Conservation (phyloP, 1,140 invertebrate genomes). For the Nylanderia fulva region DNA sequence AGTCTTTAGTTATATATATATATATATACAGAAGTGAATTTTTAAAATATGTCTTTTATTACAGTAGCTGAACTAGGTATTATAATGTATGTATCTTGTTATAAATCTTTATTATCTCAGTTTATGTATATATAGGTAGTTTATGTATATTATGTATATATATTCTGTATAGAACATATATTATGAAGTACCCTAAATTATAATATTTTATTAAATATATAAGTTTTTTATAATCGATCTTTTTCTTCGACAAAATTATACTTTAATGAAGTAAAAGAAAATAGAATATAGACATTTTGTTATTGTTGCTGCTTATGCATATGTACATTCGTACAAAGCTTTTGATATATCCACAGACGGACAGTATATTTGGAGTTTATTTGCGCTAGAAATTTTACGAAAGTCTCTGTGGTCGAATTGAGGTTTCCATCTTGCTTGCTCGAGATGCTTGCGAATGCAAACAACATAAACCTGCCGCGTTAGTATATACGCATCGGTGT, state of each 20-base stretch:
- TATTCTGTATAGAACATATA: no score
- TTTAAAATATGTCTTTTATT: slow-evolving; percentile 12
- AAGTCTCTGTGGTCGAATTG: neutral
- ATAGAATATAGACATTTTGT: neutral
- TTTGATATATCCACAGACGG: neutral
- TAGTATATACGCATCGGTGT: neutral
- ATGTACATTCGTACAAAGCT: neutral
- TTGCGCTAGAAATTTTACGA: slow-evolving; percentile 28
- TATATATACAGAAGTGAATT: no score
- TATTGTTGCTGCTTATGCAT: neutral
- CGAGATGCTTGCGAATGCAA: neutral
- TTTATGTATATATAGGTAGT: no score
- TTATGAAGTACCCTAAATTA: neutral
- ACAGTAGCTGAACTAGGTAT: neutral
- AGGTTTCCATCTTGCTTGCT: neutral
- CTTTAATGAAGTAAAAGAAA: neutral
- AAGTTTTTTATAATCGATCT: neutral
- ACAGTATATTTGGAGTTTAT: neutral
- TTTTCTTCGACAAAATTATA: neutral
- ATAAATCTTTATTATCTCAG: no score
- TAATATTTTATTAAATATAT: neutral
- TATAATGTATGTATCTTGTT: neutral
- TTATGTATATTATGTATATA: no score
- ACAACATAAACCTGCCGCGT: slow-evolving; percentile 5
- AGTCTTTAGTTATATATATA: neutral